phyloP scores from a whole-genome alignment of 2,113 vertebrate species.

The Galemys pyrenaicus region DNA sequence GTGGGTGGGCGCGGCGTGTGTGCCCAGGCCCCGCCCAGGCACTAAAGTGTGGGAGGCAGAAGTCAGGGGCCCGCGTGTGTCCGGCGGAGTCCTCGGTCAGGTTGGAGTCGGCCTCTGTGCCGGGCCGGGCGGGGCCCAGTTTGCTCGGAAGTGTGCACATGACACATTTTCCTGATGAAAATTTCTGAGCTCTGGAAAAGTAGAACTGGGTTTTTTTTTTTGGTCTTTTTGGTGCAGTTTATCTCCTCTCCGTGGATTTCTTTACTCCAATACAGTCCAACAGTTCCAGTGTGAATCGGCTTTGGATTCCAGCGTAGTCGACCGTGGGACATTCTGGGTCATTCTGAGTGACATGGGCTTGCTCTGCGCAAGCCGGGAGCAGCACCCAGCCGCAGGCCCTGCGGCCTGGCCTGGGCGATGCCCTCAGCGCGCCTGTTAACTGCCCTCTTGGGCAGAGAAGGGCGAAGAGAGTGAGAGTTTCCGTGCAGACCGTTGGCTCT shows the following conservation, averaged over 20 bases:
- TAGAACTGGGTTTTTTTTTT: neutral
- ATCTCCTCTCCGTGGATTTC: conserved; percentile 28
- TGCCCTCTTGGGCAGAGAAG: neutral
- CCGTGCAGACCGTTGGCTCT: neutral
- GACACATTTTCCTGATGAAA: conserved; percentile 39
- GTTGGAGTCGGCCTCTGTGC: conserved; percentile 31
- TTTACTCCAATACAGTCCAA: neutral
- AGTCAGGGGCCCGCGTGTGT: neutral
- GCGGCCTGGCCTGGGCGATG: neutral
- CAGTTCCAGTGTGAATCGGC: neutral
- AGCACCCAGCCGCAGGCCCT: neutral
- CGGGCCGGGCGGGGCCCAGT: neutral
- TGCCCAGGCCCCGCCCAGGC: neutral
- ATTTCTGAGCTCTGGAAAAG: conserved; percentile 51
- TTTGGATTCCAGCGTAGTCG: neutral
- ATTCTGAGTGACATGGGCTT: neutral
- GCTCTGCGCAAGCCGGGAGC: neutral
- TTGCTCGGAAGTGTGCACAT: conserved; percentile 38
- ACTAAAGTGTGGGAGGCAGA: neutral
- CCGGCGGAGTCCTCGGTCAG: neutral
- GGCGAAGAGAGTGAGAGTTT: neutral
- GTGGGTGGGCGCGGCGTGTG: neutral
- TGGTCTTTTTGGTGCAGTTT: neutral
- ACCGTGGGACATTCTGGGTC: neutral
- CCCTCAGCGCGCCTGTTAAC: neutral